These are phyloP conservation scores for Apistogramma diplotaenia DNA, from an alignment of 2,113 vertebrate genomes.

Conservation along the genomic window DNA sequence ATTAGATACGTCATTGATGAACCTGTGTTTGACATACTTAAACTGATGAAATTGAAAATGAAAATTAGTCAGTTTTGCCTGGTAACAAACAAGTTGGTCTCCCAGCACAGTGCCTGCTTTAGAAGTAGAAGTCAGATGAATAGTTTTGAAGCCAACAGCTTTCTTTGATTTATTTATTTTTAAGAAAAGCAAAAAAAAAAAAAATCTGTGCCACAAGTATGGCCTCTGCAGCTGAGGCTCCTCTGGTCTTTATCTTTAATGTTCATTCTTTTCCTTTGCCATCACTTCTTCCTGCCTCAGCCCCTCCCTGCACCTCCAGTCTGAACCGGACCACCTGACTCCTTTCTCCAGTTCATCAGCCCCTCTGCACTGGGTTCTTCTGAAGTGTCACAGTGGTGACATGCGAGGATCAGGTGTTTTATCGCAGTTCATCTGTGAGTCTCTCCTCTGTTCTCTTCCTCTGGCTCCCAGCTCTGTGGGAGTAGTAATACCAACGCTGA, in stretches of 20 bases:
- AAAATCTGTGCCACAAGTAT: not conserved
- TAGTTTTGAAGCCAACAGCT: not conserved
- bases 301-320: not conserved
- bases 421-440: not conserved
- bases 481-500: not conserved
- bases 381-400: not conserved
- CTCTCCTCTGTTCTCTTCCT: not conserved
- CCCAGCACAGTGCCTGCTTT: not conserved
- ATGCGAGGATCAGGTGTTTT: slow-evolving; percentile 23
- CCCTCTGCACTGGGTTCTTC: not conserved
- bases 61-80: not conserved
- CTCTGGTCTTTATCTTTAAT: not conserved
- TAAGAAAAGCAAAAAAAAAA: not conserved
- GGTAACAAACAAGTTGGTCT: not conserved
- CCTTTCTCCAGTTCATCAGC: not conserved
- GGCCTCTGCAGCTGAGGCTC: not conserved
- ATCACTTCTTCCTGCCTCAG: not conserved
- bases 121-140: not conserved
- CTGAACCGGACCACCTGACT: not conserved
- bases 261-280: not conserved
- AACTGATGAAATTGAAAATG: not conserved
- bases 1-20: too few relatives aligned
- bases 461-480: slow-evolving; percentile 7
- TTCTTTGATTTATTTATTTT: not conserved
- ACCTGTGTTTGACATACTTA: not conserved